Evolutionary conservation across 64 coral and sea anemone genomes (phyloP).

Genomic region (Stichodactyla helianthus): DNA sequence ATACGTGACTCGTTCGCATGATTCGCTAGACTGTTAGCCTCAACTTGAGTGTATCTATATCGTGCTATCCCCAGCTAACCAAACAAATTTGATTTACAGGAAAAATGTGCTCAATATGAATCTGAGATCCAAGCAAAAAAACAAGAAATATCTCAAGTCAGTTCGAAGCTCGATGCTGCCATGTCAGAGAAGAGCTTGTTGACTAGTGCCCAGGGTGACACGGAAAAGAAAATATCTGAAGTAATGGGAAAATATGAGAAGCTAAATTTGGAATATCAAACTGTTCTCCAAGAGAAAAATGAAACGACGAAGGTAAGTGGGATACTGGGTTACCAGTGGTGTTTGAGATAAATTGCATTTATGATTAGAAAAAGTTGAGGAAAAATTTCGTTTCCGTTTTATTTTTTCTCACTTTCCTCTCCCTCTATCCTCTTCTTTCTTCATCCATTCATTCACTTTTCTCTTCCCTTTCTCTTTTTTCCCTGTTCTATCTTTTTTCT

Average conservation of each 20-base stretch:
- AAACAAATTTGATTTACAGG: background rate
- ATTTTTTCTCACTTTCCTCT: background rate
- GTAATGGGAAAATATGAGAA: conserved; percentile 36
- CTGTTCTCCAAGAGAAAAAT: conserved; percentile 10
- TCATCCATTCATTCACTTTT: no score
- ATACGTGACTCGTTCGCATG: no score
- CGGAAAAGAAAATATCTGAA: conserved; percentile 26
- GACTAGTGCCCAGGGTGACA: conserved; percentile 4
- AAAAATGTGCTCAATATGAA: conserved; percentile 5
- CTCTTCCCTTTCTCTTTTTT: background rate
- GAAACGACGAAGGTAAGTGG: conserved; percentile 26
- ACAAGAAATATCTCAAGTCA: conserved; percentile 1
- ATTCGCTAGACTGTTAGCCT: no score
- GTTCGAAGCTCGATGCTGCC: conserved; percentile 14
- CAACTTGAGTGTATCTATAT: no score
- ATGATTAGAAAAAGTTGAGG: no score
- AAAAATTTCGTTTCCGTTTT: background rate
- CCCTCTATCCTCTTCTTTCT: no score
- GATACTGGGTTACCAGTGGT: no score
- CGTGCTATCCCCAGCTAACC: background rate
- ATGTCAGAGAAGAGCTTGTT: conserved; percentile 8
- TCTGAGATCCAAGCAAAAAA: conserved; percentile 17
- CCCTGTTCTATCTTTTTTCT: background rate
- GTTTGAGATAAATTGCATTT: no score
- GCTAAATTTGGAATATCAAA: conserved; percentile 34